Evolutionary conservation across 2,113 vertebrate genomes (phyloP), one percentile per base, ranked within the genome.

Genomic region (Anoplopoma fimbria): DNA sequence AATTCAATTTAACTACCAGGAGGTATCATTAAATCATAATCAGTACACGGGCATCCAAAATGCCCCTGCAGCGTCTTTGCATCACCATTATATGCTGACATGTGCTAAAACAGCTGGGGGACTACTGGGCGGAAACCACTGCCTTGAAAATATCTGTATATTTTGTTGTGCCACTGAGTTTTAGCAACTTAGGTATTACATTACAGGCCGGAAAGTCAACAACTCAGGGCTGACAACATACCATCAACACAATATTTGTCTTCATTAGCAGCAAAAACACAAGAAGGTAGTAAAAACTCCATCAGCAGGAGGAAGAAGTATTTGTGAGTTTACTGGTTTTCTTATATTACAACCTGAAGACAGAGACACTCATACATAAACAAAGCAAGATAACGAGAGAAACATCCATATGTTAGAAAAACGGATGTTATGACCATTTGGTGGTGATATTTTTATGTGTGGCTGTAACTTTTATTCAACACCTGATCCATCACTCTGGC

Each of bases 401-500:
- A 83, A 38, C 51, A 53, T 31, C 21, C 15, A 45, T 77, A 6
- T 49, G 61, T 76, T 77, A 71, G 72, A 69, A 72, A 89, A 87
- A 58, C 17, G 29, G 57, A 83, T 89, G 71, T 71, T 73, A 45
- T 71, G 74, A 63, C 31, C 73, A 64, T 79, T 85, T 69, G 38
- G 68, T 63, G 45, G 31, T 65, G 70, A 72, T 79, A 61, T 84
- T 82, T 73, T 85, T 79, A 49, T 70, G 71, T 60, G 27, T 60
- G 49, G 69, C 60, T 84, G 13, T 85, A 83, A 71, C 75, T 83
- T 92, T 87, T 69, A 87, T 65, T 89, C 70, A 84, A 76, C 86
- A 90, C 82, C 82, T 82, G 86, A 89, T 89, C 76, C 77, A 76
- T 93, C 88, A 87, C 45, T 80, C 21, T 89, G 82, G 70, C 92